phyloP scores from a whole-genome alignment of 1,140 invertebrate species.

The Lasaia peninsularis region DNA sequence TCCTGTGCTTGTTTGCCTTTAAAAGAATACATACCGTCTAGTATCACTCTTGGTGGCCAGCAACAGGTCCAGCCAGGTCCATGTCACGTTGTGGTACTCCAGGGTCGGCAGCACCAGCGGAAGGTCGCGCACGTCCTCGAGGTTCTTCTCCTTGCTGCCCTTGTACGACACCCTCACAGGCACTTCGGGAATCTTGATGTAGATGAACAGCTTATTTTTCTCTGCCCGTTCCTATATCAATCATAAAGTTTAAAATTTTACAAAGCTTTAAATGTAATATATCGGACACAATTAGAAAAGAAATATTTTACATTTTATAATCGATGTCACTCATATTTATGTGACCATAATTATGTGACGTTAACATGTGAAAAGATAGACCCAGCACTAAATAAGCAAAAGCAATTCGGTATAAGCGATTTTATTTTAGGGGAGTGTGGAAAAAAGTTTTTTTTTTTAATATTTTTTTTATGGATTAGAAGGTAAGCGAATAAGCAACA shows the following conservation, averaged over 20 bases:
- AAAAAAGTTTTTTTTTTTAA: too few relatives aligned
- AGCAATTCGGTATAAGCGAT: too few relatives aligned
- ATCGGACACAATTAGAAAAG: too few relatives aligned
- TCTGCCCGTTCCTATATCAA: slow-evolving; percentile 91
- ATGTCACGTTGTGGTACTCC: slow-evolving; percentile 99
- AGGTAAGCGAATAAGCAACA: too few relatives aligned
- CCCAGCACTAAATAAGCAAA: too few relatives aligned
- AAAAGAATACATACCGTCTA: slow-evolving; percentile 71
- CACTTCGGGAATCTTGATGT: slow-evolving; percentile 98
- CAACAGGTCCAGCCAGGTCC: slow-evolving; percentile 99
- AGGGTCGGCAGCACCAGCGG: slow-evolving; percentile 95
- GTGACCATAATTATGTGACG: too few relatives aligned
- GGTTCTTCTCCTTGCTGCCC: slow-evolving; percentile 98
- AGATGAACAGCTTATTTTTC: slow-evolving; percentile 99
- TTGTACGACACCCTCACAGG: slow-evolving; percentile 97
- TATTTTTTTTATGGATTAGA: too few relatives aligned
- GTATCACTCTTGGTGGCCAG: slow-evolving; percentile 97
- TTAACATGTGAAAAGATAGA: too few relatives aligned
- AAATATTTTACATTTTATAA: too few relatives aligned
- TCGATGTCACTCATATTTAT: too few relatives aligned
- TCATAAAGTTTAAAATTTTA: neutral
- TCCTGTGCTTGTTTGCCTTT: neutral
- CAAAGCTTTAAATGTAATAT: too few relatives aligned
- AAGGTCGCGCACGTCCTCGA: slow-evolving; percentile 96
- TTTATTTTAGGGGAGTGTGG: too few relatives aligned